phyloP scores from a whole-genome alignment of 1,140 invertebrate species.

The Archivesica marissinica region DNA sequence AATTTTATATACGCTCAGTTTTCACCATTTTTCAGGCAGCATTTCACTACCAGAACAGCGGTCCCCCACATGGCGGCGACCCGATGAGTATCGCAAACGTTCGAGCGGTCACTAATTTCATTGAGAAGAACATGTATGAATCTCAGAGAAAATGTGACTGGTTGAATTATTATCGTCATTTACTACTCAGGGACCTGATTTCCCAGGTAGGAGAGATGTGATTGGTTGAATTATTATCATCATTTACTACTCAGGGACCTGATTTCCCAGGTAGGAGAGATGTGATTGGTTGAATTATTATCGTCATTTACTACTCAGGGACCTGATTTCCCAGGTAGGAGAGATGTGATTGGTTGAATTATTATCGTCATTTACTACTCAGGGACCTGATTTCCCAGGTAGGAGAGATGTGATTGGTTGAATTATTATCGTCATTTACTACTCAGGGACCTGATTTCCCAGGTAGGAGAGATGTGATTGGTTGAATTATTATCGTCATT shows the following conservation, averaged over 20 bases:
- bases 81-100: constrained; percentile 74
- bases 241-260: constrained; percentile 76
- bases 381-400: constrained; percentile 77
- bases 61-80: constrained; percentile 72
- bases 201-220: constrained; percentile 69
- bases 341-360: constrained; percentile 73
- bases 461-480: too few species aligned
- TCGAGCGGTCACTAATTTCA: constrained; percentile 52
- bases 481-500: too few species aligned
- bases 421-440: too few species aligned
- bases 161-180: constrained; percentile 73
- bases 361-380: constrained; percentile 75
- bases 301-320: constrained; percentile 74
- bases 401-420: too few species aligned
- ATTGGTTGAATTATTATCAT: constrained; percentile 76
- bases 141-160: constrained; percentile 71
- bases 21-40: constrained; percentile 74
- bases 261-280: constrained; percentile 71
- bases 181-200: constrained; percentile 77
- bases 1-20: too few species aligned
- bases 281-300: constrained; percentile 76
- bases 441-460: too few species aligned
- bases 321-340: constrained; percentile 74
- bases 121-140: constrained; percentile 72
- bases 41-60: constrained; percentile 81